A percentile compares a stretch with the other conserved stretches of the same genome.
Evolutionary conservation across 2,797 vertebrate genomes (phyloP).

Genomic region (Phalanger gymnotis): DNA sequence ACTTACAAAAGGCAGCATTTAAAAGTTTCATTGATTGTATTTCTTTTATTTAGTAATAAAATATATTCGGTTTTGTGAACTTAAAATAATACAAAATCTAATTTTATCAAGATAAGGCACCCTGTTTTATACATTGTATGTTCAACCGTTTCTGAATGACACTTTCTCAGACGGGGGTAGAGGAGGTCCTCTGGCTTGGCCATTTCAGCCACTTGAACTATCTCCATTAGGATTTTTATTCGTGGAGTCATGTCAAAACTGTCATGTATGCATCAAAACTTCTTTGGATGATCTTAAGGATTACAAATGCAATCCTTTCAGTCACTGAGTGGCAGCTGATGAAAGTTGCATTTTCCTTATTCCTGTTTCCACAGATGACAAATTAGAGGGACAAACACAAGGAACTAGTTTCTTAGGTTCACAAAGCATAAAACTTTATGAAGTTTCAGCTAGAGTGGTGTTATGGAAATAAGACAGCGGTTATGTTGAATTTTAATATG

Average conservation of each 20-base stretch:
- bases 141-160: neutral
- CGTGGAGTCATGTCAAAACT: neutral
- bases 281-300: neutral
- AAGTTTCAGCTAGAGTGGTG: neutral
- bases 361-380: neutral
- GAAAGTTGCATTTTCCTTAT: neutral
- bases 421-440: neutral
- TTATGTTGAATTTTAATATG: neutral
- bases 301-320: neutral
- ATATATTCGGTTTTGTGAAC: neutral
- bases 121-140: neutral
- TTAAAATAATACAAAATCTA: neutral
- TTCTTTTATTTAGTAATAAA: neutral
- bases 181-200: neutral
- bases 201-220: neutral
- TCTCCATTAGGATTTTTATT: neutral
- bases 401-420: fast-evolving
- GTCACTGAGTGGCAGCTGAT: neutral
- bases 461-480: neutral
- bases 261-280: neutral
- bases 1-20: neutral
- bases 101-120: neutral
- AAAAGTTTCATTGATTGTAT: neutral
- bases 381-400: neutral
- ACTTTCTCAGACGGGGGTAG: neutral